Conservation (phyloP, 1,140 invertebrate genomes). For the Neotoxoptera formosana region DNA sequence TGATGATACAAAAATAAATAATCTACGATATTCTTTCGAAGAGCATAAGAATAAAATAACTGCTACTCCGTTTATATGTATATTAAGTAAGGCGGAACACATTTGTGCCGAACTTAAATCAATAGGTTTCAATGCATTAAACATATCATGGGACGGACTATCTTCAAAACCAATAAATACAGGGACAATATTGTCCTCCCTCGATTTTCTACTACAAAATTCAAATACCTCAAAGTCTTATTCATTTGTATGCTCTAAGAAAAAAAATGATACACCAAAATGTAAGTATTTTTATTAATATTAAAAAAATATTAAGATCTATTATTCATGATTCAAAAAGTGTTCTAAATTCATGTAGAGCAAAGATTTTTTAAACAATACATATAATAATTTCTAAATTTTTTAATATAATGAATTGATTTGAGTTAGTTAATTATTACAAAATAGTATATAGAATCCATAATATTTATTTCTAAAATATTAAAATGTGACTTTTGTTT, state of each 20-base stretch:
- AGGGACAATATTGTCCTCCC: neutral
- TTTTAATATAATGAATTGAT: neutral
- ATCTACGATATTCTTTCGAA: constrained; percentile 29
- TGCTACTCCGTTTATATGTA: constrained; percentile 22
- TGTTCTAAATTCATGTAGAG: neutral
- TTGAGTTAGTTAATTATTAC: neutral
- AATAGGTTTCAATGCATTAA: neutral
- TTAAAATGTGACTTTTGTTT: neutral
- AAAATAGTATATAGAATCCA: neutral
- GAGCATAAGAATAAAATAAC: neutral
- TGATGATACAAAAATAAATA: neutral
- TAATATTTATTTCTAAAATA: neutral
- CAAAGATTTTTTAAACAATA: no score
- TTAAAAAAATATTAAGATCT: no score
- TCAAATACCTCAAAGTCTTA: neutral
- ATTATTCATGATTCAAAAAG: neutral
- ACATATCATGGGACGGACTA: neutral
- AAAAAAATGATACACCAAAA: neutral
- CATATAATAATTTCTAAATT: neutral
- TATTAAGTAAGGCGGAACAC: neutral
- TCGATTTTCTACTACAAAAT: neutral
- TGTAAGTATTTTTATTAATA: neutral
- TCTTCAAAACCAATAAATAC: neutral
- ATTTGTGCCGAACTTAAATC: constrained; percentile 5
- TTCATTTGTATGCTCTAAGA: neutral